Percentiles rank a stretch among this genome's conserved stretches.
These are phyloP conservation scores for Anolis carolinensis DNA, from an alignment of 2,113 vertebrate genomes.

Conservation along the genomic window DNA sequence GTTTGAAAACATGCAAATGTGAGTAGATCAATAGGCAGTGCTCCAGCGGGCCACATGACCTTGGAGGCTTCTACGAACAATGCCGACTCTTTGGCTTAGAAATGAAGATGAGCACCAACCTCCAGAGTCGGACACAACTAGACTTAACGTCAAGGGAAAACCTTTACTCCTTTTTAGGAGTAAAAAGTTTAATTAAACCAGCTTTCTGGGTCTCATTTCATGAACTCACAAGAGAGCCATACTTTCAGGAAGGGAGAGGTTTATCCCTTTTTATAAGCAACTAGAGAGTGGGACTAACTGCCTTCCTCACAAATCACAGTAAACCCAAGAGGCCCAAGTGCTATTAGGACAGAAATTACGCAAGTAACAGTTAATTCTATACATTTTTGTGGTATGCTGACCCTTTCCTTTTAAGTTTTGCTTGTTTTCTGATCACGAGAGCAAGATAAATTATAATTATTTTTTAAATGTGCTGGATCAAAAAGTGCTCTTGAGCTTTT, in stretches of 20 bases:
- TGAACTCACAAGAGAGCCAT: conserved; percentile 21
- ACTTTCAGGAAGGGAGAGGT: conserved; percentile 23
- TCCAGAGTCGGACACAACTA: no score
- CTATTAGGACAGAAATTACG: background rate
- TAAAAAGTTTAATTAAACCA: conserved; percentile 48
- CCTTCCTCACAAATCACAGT: background rate
- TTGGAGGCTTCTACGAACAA: no score
- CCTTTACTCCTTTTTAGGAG: no score
- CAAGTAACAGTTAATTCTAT: background rate
- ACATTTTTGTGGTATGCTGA: no score
- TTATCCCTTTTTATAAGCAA: background rate
- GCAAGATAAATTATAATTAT: background rate
- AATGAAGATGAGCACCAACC: no score
- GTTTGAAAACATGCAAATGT: no score
- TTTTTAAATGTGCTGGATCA: conserved; percentile 5
- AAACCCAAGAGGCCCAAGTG: background rate
- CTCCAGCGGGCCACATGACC: no score
- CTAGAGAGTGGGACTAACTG: conserved; percentile 9
- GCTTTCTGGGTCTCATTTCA: conserved; percentile 38
- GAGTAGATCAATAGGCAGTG: no score
- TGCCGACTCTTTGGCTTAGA: no score
- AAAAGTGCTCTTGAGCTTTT: no score
- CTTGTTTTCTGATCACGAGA: background rate
- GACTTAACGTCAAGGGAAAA: no score
- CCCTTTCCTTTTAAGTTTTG: background rate